Evolutionary conservation across 2,888 invertebrate species (phyloP), one percentile per base, ranked within the genome.

Genomic region (Zaprionus obscuricornis): DNA sequence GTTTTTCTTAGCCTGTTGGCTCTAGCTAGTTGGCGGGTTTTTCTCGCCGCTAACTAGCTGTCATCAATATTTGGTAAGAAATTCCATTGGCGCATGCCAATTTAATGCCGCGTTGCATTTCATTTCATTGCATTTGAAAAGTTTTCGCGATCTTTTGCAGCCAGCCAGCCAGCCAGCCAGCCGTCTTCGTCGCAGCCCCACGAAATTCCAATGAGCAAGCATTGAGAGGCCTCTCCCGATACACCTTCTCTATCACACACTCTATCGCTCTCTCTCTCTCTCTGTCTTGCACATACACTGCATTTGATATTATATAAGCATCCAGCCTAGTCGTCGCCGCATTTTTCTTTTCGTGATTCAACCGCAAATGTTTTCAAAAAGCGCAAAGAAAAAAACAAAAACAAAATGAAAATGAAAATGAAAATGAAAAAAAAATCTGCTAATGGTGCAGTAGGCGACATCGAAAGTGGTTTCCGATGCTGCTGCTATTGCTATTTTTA

Each of bases 41-140:
- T n/a, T n/a, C n/a, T n/a, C n/a, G 57, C 46, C 18, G 22, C 5
- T 54, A 55, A 49, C 42, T 57, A 42, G 65, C 71, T 83, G 62
- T 68, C 74, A 76, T 76, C 74, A 79, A 71, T 83, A 83, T 68
- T 78, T 76, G 78, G 76, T 64, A 74, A 83, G 62, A 79, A 79
- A 79, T 79, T 63, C 63, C 76, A 66, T n/a, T n/a, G 42, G 57
- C 65, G 49, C 55, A 33, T 73, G 64, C 73, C 76, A 74, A 74
- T 64, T 55, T 55, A 54, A 46, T 62, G 46, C 56, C 57, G 55
- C n/a, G 57, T 77, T 65, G 73, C 55, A 34, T 29, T 42, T 47
- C 37, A 33, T 42, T n/a, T n/a, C n/a, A n/a, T n/a, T 6, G 8
- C n/a, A 17, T 6, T 20, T 7, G 18, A n/a, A 14, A 24, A 24